These are phyloP conservation scores for Plecturocebus donacophilus DNA, from an alignment of 2,113 vertebrate species.

Conservation along the genomic window DNA sequence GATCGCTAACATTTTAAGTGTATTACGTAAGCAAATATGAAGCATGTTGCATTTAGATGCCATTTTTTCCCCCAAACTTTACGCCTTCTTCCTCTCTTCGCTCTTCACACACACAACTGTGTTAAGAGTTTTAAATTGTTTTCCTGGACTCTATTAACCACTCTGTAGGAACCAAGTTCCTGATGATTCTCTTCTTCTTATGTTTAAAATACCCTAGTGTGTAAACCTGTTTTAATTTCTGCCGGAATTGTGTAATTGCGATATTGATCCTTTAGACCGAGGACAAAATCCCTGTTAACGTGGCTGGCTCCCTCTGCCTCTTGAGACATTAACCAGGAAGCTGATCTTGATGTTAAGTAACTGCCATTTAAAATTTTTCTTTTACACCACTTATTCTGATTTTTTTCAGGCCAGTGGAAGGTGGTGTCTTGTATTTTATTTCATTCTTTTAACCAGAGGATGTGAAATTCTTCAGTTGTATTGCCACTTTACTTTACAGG, in stretches of 20 bases:
- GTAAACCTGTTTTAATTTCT: neutral
- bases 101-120: neutral
- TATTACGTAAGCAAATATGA: neutral
- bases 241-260: neutral
- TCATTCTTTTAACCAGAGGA: slow-evolving; percentile 34
- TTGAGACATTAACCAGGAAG: slow-evolving; percentile 16
- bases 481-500: slow-evolving; percentile 42
- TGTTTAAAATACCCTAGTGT: neutral
- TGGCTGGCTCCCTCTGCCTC: neutral
- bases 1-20: neutral
- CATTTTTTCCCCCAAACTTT: neutral
- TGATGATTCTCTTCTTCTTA: neutral
- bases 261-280: neutral
- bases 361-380: neutral
- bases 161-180: neutral
- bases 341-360: slow-evolving; percentile 21
- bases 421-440: slow-evolving; percentile 40
- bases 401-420: neutral
- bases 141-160: neutral
- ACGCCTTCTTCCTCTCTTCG: too few species aligned
- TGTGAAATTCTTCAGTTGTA: slow-evolving; percentile 35
- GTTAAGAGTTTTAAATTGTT: neutral
- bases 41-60: neutral
- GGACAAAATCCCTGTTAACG: slow-evolving; percentile 26
- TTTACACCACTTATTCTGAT: neutral